Percentiles rank a stretch among this genome's conserved stretches.
phyloP scores from a whole-genome alignment of 1,140 invertebrate species.

The Drosophila melanica region DNA sequence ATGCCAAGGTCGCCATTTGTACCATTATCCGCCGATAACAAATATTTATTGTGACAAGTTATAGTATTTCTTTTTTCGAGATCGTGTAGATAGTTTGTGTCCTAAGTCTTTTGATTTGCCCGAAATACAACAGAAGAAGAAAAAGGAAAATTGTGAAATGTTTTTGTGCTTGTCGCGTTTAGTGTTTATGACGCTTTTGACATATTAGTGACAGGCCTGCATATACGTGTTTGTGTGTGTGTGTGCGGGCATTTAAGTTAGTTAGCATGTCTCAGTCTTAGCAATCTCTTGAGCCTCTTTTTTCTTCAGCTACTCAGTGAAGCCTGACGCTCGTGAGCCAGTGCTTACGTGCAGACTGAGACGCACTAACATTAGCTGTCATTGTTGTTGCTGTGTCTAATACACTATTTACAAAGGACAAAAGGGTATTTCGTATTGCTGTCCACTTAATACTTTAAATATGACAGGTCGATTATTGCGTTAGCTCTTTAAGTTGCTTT shows the following conservation, averaged over 20 bases:
- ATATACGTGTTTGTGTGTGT: not conserved
- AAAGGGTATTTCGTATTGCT: not conserved
- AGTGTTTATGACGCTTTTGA: slow-evolving; percentile 19
- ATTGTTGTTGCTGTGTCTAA: slow-evolving; percentile 3
- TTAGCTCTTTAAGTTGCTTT: no score
- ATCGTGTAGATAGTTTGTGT: slow-evolving; percentile 33
- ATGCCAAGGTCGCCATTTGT: slow-evolving; percentile 29
- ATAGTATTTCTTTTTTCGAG: slow-evolving; percentile 1
- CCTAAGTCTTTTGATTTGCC: slow-evolving; percentile 47
- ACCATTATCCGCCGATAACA: slow-evolving; percentile 3
- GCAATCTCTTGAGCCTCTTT: slow-evolving; percentile 5
- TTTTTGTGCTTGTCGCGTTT: slow-evolving; percentile 4
- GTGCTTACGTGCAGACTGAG: slow-evolving; percentile 17
- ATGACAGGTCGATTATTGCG: no score
- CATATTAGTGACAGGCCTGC: slow-evolving; percentile 10
- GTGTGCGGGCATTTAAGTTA: not conserved
- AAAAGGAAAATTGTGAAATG: slow-evolving; percentile 11
- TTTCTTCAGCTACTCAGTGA: slow-evolving; percentile 33
- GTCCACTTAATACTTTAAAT: no score
- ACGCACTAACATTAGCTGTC: slow-evolving; percentile 1
- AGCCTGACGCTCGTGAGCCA: slow-evolving; percentile 46
- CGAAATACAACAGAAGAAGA: not conserved
- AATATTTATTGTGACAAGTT: not conserved
- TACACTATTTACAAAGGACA: slow-evolving; percentile 24
- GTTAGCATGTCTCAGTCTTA: not conserved